These are phyloP conservation scores for Drosophila parvula DNA, from an alignment of 1,140 invertebrate species.

Conservation along the genomic window DNA sequence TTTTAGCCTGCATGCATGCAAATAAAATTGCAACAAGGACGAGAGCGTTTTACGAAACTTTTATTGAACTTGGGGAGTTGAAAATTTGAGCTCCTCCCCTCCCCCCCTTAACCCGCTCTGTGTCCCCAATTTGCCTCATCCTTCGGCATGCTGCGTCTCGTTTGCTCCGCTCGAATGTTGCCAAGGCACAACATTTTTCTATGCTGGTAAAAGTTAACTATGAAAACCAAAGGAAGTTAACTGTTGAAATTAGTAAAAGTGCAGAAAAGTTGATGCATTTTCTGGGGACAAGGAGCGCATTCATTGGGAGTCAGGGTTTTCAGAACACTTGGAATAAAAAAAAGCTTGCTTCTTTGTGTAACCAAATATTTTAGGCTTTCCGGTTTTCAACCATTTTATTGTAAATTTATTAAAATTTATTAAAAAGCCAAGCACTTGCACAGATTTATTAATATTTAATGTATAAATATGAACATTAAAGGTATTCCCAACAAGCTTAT, in stretches of 20 bases:
- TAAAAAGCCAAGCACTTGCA: neutral
- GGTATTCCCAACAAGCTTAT: neutral
- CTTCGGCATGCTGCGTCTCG: neutral
- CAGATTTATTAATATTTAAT: neutral
- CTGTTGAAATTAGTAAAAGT: conserved; percentile 83
- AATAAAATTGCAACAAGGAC: conserved; percentile 74
- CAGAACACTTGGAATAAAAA: neutral
- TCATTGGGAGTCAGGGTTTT: neutral
- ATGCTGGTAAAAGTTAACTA: conserved; percentile 83
- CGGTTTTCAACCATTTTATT: neutral
- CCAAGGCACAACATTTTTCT: conserved; percentile 80
- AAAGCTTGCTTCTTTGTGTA: no score
- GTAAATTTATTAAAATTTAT: neutral
- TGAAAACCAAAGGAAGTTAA: conserved; percentile 84
- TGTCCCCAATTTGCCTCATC: conserved; percentile 1
- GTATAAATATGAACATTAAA: neutral
- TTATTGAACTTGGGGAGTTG: conserved; percentile 80
- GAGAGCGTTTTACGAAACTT: conserved; percentile 71
- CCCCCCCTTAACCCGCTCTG: neutral
- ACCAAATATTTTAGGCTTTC: no score
- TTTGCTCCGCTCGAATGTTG: conserved; percentile 49
- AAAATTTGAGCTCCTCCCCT: conserved; percentile 33
- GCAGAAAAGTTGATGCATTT: conserved; percentile 82
- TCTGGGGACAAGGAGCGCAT: conserved; percentile 49
- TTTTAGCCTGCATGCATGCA: conserved; percentile 74